Conservation (phyloP, 1,140 invertebrate genomes). For the Rhagoletis zephyria region DNA sequence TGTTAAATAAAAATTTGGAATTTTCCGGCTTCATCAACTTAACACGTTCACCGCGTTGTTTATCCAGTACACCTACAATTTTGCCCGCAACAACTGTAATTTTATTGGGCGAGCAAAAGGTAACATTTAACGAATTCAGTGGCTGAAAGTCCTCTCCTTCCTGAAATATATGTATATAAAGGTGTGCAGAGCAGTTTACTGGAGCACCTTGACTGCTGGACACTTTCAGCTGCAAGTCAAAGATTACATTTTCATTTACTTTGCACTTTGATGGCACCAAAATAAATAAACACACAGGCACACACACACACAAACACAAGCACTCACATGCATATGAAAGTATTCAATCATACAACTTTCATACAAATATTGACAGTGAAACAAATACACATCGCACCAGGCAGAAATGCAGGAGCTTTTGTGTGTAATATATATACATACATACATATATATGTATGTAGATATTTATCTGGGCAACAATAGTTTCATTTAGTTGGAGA, state of each 20-base stretch:
- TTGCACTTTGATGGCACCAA: conserved; percentile 49
- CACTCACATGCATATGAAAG: background rate
- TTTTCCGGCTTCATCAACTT: conserved; percentile 28
- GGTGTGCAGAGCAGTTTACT: background rate
- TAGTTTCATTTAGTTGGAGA: conserved; percentile 8
- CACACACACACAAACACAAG: background rate
- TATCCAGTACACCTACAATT: background rate
- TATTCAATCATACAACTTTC: conserved; percentile 39
- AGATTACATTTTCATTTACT: conserved; percentile 54
- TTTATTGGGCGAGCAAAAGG: background rate
- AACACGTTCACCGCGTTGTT: conserved; percentile 35
- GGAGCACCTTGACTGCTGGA: conserved; percentile 9
- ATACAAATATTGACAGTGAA: conserved; percentile 41
- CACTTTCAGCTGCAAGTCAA: conserved; percentile 48
- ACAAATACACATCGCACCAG: too few species aligned
- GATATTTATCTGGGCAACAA: background rate
- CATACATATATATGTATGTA: background rate
- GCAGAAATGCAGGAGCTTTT: too few species aligned
- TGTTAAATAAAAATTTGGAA: conserved; percentile 6
- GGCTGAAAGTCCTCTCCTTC: background rate
- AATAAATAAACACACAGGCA: conserved; percentile 4
- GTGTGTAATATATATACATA: background rate
- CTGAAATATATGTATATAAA: background rate
- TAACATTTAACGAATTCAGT: conserved; percentile 38
- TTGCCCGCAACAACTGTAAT: background rate